A percentile compares a stretch with the other conserved stretches of the same genome.
phyloP scores from a whole-genome alignment of 2,113 vertebrate species.

The Tenebrosternarchus preto region DNA sequence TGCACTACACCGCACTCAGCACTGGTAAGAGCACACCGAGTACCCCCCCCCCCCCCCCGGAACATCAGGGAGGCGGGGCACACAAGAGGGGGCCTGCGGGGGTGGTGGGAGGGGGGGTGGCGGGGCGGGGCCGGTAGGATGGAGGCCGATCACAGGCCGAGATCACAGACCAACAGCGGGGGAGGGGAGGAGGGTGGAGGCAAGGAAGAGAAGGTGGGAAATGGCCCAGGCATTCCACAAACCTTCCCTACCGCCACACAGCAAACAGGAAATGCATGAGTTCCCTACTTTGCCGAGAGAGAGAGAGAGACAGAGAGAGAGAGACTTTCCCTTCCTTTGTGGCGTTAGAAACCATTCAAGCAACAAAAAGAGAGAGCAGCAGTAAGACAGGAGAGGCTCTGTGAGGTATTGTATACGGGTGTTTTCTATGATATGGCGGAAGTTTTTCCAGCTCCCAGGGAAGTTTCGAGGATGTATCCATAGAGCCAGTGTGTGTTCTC shows the following conservation, averaged over 20 bases:
- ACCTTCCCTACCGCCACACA: conserved; percentile 52
- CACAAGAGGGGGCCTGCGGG: not conserved
- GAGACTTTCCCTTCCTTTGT: conserved; percentile 51
- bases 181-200: not conserved
- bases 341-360: conserved; percentile 30
- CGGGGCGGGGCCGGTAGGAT: conserved; percentile 26
- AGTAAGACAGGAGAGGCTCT: not conserved
- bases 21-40: conserved; percentile 1
- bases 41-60: too few species aligned
- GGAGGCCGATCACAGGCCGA: conserved; percentile 28
- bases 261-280: conserved; percentile 59
- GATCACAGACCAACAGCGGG: conserved; percentile 9
- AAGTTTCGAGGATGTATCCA: not conserved
- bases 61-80: not conserved
- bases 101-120: not conserved
- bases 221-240: conserved; percentile 50
- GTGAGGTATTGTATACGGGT: not conserved
- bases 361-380: conserved; percentile 8
- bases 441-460: not conserved
- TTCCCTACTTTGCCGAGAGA: conserved; percentile 37
- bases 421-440: not conserved
- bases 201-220: conserved; percentile 41
- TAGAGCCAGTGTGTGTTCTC: not conserved
- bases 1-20: conserved; percentile 2
- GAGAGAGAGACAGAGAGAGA: conserved; percentile 3